Evolutionary conservation across 2,888 invertebrate genomes (phyloP).

Genomic region (Ochlodes sylvanus): DNA sequence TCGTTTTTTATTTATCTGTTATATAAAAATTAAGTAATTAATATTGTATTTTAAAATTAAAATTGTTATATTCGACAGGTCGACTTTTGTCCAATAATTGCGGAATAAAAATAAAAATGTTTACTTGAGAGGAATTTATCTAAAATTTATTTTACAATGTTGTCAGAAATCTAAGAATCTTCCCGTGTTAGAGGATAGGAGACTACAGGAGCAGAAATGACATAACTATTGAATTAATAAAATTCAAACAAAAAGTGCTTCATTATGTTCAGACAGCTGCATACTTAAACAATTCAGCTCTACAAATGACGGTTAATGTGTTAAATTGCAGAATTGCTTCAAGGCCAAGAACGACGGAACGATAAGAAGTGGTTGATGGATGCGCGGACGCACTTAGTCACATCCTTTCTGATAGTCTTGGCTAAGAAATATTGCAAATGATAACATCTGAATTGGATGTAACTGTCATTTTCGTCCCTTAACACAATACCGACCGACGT

Average conservation of each 20-base stretch:
- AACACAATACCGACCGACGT: not conserved
- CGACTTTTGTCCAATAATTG: no score
- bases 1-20: no score
- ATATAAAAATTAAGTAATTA: no score
- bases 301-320: constrained; percentile 30
- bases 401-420: constrained; percentile 29
- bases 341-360: constrained; percentile 33
- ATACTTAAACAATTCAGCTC: constrained; percentile 28
- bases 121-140: no score
- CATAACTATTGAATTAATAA: no score
- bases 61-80: no score
- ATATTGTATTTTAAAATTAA: no score
- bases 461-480: not conserved
- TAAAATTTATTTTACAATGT: no score
- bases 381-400: constrained; percentile 24
- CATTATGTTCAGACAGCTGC: not conserved
- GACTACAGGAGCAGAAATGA: no score
- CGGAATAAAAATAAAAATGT: no score
- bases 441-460: constrained; percentile 14
- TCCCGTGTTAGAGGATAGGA: no score
- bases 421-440: constrained; percentile 29
- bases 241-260: not conserved
- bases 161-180: no score
- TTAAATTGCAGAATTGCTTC: constrained; percentile 36
- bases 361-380: constrained; percentile 37